Base-by-base conservation (phyloP, 2,888 invertebrate genomes). In the Globia sparganii region DNA sequence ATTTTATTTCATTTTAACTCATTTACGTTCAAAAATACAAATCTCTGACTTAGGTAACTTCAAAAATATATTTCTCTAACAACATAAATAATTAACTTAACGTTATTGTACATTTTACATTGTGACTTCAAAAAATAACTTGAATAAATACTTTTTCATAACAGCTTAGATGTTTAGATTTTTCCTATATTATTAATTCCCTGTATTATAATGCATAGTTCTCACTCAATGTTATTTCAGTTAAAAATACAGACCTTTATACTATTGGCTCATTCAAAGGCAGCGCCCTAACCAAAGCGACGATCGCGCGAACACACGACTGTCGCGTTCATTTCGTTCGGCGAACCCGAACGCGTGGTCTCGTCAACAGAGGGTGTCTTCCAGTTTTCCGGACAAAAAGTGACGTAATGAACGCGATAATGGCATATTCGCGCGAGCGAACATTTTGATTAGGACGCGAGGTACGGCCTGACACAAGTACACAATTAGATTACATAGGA, bases 21-120 rank as follows among this genome's bases (percentile, higher is more conserved):
- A 28, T 62, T 56, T 58, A 75, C 65, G 53, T 72, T 61, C 3
- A 69, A 65, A 80, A 75, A 59, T 82, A 82, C 71, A 84, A 72
- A 67, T 80, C 64, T 79, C 61, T 70, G 65, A 66, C 68, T 37
- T 37, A 13, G 69, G 81, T 83, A 83, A 80, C 82, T 69, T 59
- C 31, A 76, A 75, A 83, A 80, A 66, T 72, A 84, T 69, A 58
- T 75, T 64, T 74, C 9, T 56, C 9, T 31, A 67, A 65, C 58
- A 72, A 77, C 37, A 70, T 75, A 81, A 75, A 74, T 77, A 78
- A 72, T 61, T 69, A 62, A 82, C 75, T 77, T 85, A 85, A 66
- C 43, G 78, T 56, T 81, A 69, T 75, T 82, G 84, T 84, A 87
- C 80, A 80, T 80, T 75, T 75, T 78, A 72, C 58, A 53, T 72